Evolutionary conservation across 1,140 invertebrate species (phyloP).

Genomic region (Nixonia krombeini): DNA sequence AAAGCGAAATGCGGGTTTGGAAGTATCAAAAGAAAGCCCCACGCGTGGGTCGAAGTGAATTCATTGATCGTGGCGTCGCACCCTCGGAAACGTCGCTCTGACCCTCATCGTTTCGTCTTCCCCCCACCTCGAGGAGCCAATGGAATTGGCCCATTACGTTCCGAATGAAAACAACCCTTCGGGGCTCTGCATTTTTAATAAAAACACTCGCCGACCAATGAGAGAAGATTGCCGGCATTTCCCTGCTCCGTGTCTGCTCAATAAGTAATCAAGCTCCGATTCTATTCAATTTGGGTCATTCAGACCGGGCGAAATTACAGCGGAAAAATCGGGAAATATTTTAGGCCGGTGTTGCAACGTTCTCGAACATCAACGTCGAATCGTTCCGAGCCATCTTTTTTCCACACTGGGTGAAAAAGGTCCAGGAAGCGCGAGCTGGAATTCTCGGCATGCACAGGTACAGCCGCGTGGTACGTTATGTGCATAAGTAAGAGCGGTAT

Average conservation of each 20-base stretch:
- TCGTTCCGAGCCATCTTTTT: too few species aligned
- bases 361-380: too few species aligned
- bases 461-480: conserved; percentile 17
- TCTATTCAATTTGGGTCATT: conserved; percentile 46
- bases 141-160: conserved; percentile 48
- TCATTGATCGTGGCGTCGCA: conserved; percentile 45
- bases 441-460: background rate
- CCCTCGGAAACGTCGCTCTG: conserved; percentile 45
- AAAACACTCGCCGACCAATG: conserved; percentile 38
- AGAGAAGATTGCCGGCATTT: conserved; percentile 40
- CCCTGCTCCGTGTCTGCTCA: conserved; percentile 24
- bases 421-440: background rate
- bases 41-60: conserved; percentile 40
- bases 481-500: conserved; percentile 20
- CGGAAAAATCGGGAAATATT: background rate
- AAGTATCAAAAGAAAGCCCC: conserved; percentile 1
- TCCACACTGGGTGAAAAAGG: background rate
- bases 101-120: conserved; percentile 36
- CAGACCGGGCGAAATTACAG: conserved; percentile 19
- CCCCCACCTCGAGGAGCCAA: conserved; percentile 36
- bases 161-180: conserved; percentile 46
- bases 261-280: conserved; percentile 34
- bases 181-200: conserved; percentile 40
- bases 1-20: background rate
- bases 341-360: too few species aligned